Evolutionary conservation across 2,888 invertebrate genomes (phyloP), one percentile per base, ranked within the genome.

Genomic region (Pterostichus niger): DNA sequence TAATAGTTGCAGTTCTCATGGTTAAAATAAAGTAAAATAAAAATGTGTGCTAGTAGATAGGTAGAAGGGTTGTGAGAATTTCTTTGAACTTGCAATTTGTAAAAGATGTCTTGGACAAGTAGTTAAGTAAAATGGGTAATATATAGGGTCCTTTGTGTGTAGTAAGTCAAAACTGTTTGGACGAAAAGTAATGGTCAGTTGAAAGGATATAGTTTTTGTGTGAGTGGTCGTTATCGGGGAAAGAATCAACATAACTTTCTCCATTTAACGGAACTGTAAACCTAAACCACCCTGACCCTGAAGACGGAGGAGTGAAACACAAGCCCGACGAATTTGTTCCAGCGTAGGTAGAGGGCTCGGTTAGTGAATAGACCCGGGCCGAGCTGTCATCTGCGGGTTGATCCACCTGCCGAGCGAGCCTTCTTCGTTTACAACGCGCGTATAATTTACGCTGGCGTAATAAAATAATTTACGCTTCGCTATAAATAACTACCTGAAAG

Each of bases 381-480:
- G 40, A 24, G 40, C 73, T 46, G 73, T 73, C 73, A 73, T 73
- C 64, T 64, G 71, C 71, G 40, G 46, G 71, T 6, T 7, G 46
- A 61, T 78, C 56, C 81, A 81, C 81, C 81, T 81, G 81, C 81
- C 56, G 33, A 44, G 71, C 17, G 5, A 7, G 9, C 35, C 35
- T 44, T 71, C 17, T 75, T 49, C 87, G 87, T 87, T 87, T 85
- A 87, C 86, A 86, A 86, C 85, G 85, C 86, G 85, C 85, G 85
- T 85, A 87, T 88, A 88, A 88, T 88, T 88, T 88, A 88, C 87
- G 85, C 86, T 84, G 85, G 86, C 85, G 86, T 86, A 87, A 87
- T 87, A 88, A 88, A 88, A 87, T 87, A 87, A 87, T 88, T 88
- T 88, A 88, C 87, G 87, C 86, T 85, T 59, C 78, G 85, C 85